Base-by-base conservation (phyloP, 1,140 invertebrate genomes). In the Nasonia vitripennis region DNA sequence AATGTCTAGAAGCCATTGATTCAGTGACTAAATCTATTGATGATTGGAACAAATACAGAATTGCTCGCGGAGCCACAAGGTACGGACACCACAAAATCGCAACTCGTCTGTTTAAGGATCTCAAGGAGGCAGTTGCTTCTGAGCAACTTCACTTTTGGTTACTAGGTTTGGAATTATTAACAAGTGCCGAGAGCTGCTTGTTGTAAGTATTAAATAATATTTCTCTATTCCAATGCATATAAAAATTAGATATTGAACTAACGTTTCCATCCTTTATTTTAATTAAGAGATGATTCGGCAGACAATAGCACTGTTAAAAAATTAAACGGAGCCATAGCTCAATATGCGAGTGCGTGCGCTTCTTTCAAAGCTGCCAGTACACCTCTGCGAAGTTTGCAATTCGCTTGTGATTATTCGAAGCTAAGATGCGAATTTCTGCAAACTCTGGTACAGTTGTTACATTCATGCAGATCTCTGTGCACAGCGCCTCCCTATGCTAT, bases 61-160 rank as follows among this genome's bases (percentile, higher is more conserved):
- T 99, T 77, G 97, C 96, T 0, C 94, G 98, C 73, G 97, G 98
- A 79, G 97, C 97, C 1, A 95, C 97, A 12, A 94, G 96, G 86
- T 98, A 97, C 90, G 97, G 97, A 0, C 97, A 98, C 90, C 97
- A 97, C 89, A 94, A 94, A 84, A 94, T 98, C 71, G 96, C 96
- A 0, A 94, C 95, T 2, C 92, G 93, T 68, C 95, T 98, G 82
- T 95, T 97, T 87, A 94, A 94, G 34, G 94, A 94, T 70, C 91
- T 97, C 20, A 95, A 95, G 0, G 95, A 95, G 87, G 94, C 96
- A 88, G 97, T 98, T 2, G 96, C 97, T 20, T 97, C 97, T 20
- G 98, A 99, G 90, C 96, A 98, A 90, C 95, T 97, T 70, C 96
- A 98, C 90, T 98, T 98, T 89, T 99, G 98, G 97, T 91, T 99